Evolutionary conservation across 1,140 invertebrate species (phyloP).

Genomic region (Scaptomyza graminum): DNA sequence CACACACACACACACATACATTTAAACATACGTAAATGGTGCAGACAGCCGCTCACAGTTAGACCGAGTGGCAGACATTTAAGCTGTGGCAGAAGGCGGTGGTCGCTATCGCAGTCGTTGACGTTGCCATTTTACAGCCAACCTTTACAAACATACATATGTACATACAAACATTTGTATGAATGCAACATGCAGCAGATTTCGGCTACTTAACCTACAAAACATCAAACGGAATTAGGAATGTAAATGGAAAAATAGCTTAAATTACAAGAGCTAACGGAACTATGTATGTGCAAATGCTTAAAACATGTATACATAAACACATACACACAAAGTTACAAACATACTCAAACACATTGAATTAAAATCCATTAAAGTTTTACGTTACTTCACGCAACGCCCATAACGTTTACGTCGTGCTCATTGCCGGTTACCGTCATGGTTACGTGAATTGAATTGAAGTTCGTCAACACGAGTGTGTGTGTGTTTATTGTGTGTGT

Average conservation of each 20-base stretch:
- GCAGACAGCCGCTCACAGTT: slow-evolving; percentile 65
- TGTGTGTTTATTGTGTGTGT: slow-evolving; percentile 18
- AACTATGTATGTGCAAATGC: slow-evolving; percentile 52
- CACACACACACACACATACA: slow-evolving; percentile 12
- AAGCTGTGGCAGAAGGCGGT: slow-evolving; percentile 76
- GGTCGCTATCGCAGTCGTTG: slow-evolving; percentile 57
- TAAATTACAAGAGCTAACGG: slow-evolving; percentile 51
- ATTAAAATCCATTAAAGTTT: slow-evolving; percentile 50
- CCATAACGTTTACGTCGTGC: slow-evolving; percentile 55
- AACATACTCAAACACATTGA: slow-evolving; percentile 17
- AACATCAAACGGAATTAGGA: slow-evolving; percentile 17
- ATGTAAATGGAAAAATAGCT: not conserved
- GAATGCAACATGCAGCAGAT: slow-evolving; percentile 63
- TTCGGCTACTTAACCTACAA: slow-evolving; percentile 78
- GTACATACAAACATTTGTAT: slow-evolving; percentile 9
- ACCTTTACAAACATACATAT: slow-evolving; percentile 26
- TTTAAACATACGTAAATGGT: slow-evolving; percentile 22
- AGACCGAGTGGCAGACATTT: slow-evolving; percentile 77
- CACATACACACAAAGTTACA: slow-evolving; percentile 5
- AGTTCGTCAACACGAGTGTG: slow-evolving; percentile 36
- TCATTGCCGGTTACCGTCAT: slow-evolving; percentile 41
- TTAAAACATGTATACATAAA: slow-evolving; percentile 19
- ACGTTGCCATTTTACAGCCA: slow-evolving; percentile 34
- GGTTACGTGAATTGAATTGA: slow-evolving; percentile 62
- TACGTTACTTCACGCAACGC: slow-evolving; percentile 62